Percentiles rank a stretch among this genome's conserved stretches.
phyloP scores from a whole-genome alignment of 37 sponge, comb jelly and placozoan genomes.

The Beroe forskalii region DNA sequence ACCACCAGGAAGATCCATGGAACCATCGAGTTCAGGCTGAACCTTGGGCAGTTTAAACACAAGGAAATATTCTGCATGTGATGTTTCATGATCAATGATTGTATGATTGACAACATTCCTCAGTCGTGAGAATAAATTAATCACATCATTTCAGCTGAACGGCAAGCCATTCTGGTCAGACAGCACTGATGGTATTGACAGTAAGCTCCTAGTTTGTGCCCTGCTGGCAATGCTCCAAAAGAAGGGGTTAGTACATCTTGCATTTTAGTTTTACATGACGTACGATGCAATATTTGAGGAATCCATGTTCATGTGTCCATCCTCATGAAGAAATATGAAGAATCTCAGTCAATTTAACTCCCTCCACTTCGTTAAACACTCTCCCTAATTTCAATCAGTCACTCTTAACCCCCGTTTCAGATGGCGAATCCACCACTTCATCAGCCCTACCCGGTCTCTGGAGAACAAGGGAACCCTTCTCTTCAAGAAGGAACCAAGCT shows the following conservation, averaged over 20 bases:
- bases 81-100: background rate
- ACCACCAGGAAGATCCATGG: background rate
- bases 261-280: too few species aligned
- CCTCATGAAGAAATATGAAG: too few species aligned
- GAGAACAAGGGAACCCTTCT: slow-evolving; percentile 60
- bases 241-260: slow-evolving; percentile 6
- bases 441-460: slow-evolving; percentile 52
- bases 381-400: too few species aligned
- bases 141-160: background rate
- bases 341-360: too few species aligned
- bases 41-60: background rate
- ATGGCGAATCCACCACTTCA: slow-evolving; percentile 58
- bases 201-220: slow-evolving; percentile 51
- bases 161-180: slow-evolving; percentile 64
- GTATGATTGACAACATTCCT: background rate
- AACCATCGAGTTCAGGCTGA: slow-evolving; percentile 41
- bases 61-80: background rate
- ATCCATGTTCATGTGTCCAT: too few species aligned
- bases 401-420: background rate
- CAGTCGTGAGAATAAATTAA: background rate
- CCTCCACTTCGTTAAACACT: too few species aligned
- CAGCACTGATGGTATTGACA: slow-evolving; percentile 64
- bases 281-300: too few species aligned
- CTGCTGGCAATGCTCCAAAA: slow-evolving; percentile 54
- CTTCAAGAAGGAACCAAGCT: slow-evolving; percentile 38